phyloP scores from a whole-genome alignment of 2,797 vertebrate species.

The Enteromius unitaeniatus region DNA sequence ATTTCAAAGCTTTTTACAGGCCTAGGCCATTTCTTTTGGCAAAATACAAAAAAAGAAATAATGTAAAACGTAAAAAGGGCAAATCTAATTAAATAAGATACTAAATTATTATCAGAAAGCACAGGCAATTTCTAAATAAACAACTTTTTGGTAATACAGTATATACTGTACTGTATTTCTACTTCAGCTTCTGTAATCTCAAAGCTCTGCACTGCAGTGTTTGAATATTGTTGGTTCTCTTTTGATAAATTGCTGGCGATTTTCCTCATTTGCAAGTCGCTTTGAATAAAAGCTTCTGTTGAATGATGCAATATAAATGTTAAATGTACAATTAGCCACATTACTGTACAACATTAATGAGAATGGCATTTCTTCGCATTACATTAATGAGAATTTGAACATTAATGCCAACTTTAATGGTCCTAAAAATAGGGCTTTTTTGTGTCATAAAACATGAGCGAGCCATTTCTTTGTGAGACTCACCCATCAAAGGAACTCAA shows the following conservation, averaged over 20 bases:
- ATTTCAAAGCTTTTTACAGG: background rate
- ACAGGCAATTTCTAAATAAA: background rate
- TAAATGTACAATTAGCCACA: constrained; percentile 32
- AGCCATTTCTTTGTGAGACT: background rate
- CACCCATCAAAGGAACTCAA: background rate
- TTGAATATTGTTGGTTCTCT: constrained; percentile 1
- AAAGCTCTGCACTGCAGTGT: background rate
- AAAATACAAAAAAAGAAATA: background rate
- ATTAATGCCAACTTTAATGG: background rate
- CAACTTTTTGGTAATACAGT: background rate
- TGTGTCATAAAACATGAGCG: background rate
- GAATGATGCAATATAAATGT: constrained; percentile 17
- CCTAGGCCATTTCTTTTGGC: background rate
- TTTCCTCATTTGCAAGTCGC: constrained; percentile 2
- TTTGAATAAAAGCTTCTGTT: constrained; percentile 12
- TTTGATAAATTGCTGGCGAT: constrained; percentile 5
- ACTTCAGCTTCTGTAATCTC: background rate
- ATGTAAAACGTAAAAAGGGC: too few relatives aligned
- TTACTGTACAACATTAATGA: constrained; percentile 21
- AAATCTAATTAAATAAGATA: background rate
- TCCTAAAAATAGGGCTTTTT: background rate
- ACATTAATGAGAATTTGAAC: constrained; percentile 17
- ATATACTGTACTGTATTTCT: background rate
- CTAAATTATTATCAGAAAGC: background rate
- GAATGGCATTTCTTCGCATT: background rate